Percentiles rank a stretch among this genome's conserved stretches.
These are phyloP conservation scores for Holothuria scabra DNA, from an alignment of 53 echinoderm and acorn worm species.

Conservation along the genomic window DNA sequence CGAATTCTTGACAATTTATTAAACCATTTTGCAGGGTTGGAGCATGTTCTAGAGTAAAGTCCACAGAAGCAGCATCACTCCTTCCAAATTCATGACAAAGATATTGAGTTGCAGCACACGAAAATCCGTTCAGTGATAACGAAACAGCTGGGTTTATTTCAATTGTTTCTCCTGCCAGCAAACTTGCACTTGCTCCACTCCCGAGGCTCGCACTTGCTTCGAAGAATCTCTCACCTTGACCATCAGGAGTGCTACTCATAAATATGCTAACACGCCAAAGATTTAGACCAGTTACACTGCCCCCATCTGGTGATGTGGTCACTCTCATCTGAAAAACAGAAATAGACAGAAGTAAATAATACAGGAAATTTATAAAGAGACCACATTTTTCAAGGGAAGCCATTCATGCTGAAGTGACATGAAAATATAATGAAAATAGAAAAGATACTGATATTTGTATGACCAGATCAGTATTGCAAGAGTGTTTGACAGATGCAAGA, in stretches of 20 bases:
- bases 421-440: too few species aligned
- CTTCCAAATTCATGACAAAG: constrained; percentile 68
- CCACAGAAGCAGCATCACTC: constrained; percentile 51
- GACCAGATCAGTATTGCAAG: too few species aligned
- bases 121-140: constrained; percentile 57
- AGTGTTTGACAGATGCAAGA: too few species aligned
- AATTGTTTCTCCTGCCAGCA: constrained; percentile 40
- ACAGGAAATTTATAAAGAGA: too few species aligned
- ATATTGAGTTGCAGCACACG: constrained; percentile 54
- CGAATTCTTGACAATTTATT: constrained; percentile 51
- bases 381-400: too few species aligned
- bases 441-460: too few species aligned
- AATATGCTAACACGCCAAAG: constrained; percentile 70
- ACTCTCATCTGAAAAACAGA: constrained; percentile 61
- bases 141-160: constrained; percentile 4
- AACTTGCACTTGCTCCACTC: constrained; percentile 25
- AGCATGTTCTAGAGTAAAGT: constrained; percentile 67
- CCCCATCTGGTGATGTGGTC: constrained; percentile 52
- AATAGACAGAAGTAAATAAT: neutral
- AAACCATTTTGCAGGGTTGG: constrained; percentile 32
- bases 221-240: constrained; percentile 46
- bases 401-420: too few species aligned
- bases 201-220: constrained; percentile 21
- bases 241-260: constrained; percentile 49
- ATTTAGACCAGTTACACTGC: constrained; percentile 59